Base-by-base conservation (phyloP, 2,797 vertebrate genomes). In the Trachops cirrhosus region DNA sequence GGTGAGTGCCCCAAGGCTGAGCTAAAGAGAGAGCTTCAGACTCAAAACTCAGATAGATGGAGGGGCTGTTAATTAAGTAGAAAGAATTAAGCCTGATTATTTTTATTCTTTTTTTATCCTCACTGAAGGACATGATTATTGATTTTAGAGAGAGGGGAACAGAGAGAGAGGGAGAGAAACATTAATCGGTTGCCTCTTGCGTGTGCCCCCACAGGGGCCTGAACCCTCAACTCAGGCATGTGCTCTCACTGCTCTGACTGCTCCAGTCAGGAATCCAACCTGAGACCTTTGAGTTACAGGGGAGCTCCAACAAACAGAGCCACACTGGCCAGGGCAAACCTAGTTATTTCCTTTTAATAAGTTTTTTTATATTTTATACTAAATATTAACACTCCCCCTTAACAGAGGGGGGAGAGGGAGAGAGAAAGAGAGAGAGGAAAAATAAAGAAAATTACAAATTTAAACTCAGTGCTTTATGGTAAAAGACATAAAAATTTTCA, bases 371-470 rank as follows among this genome's bases (percentile, higher is more conserved):
- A 9, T 83, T 96, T 87, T 89, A 73, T 78, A 73, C 19, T 9
- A 26, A 57, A 39, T 74, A 62, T 34, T n/a, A 73, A 73, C 68
- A 4, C 29, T 19, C 5, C 21, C 34, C 3, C 7, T 10, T 6
- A 32, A 75, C 9, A 12, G 15, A 14, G 4, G 11, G 12, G 37
- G 9, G 73, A 75, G 14, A 52, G 16, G 39, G 16, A 86, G 6
- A 39, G n/a, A 87, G 12, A 73, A 21, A 57, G 29, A 32, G 4
- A 48, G 37, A 14, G 50, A 46, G 16, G 6, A 50, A 78, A 84
- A 14, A 19, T 4, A 87, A 83, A 95, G 8, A 9, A 86, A 97
- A 94, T 64, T 83, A 22, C 59, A 75, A 89, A 74, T 84, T n/a
- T 73, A 92, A 95, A 74, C 21, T 77, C 67, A 54, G 8, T 52